Evolutionary conservation across 2,888 invertebrate species (phyloP).

Genomic region (Bimastos eiseni): DNA sequence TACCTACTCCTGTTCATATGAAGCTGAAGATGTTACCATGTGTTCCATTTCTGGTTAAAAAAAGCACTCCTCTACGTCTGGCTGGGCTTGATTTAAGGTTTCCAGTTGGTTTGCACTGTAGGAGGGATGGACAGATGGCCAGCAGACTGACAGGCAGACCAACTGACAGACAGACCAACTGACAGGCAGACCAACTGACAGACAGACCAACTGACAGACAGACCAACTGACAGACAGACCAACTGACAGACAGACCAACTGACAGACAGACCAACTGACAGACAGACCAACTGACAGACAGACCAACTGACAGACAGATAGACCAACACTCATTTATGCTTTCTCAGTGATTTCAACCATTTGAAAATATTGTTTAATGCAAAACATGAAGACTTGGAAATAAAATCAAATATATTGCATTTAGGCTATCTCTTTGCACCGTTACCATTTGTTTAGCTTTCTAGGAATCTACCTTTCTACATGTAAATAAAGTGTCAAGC

Average conservation of each 20-base stretch:
- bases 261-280: background rate
- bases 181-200: no score
- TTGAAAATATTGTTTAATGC: background rate
- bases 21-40: slow-evolving; percentile 1
- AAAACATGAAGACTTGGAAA: background rate
- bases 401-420: background rate
- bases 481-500: background rate
- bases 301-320: no score
- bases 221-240: no score
- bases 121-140: background rate
- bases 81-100: no score
- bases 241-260: background rate
- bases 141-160: background rate
- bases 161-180: background rate
- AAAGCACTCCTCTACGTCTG: background rate
- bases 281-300: background rate
- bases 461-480: background rate
- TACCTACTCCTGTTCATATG: no score
- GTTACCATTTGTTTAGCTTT: background rate
- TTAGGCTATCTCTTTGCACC: background rate
- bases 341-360: background rate
- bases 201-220: background rate
- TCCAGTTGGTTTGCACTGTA: background rate
- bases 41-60: background rate
- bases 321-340: background rate